Evolutionary conservation across 2,113 vertebrate genomes (phyloP), one percentile per base, ranked within the genome.

Genomic region (Gobius niger): DNA sequence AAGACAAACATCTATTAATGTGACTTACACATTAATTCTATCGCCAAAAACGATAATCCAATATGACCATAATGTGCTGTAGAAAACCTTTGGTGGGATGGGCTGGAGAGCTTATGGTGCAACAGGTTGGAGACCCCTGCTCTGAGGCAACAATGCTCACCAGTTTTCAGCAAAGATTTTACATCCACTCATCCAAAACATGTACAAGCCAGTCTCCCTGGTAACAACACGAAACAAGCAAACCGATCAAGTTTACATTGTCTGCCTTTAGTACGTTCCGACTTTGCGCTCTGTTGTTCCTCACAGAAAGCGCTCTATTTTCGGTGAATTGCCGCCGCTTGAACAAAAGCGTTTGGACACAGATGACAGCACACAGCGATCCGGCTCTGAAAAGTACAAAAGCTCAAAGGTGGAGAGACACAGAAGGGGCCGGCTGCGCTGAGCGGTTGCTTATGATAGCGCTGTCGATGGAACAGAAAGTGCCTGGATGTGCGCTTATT

Each of bases 211-310:
- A 34, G 24, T 34, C 24, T 82, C 80, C 66, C 81, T 89, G 77
- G 77, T 67, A 77, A 65, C 78, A 47, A 34, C 66, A 81, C 84
- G 49, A 78, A 77, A 75, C 54, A 61, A 24, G 66, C 49, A 68
- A 47, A 54, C 60, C 70, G 19, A 24, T 65, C 67, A 77, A 78
- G 63, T 78, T 81, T 83, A 69, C 65, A 63, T 82, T 82, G 68
- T 81, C 56, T 57, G 19, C 13, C 54, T 57, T 78, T 18, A 61
- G 1, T 11, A 63, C 40, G 62, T 81, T 78, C 77, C 75, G 72
- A 12, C 71, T 64, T n/a, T 0, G 10, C 50, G 69, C 15, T 34
- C 66, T 47, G 16, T 65, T 10, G 61, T 44, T 64, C 69, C 51
- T 78, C 72, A 44, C 61, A 53, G 69, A 65, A 44, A 81, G 67